A percentile compares a stretch with the other conserved stretches of the same genome.
phyloP scores from a whole-genome alignment of 2,888 invertebrate genomes.

The Epirrhoe tristata region DNA sequence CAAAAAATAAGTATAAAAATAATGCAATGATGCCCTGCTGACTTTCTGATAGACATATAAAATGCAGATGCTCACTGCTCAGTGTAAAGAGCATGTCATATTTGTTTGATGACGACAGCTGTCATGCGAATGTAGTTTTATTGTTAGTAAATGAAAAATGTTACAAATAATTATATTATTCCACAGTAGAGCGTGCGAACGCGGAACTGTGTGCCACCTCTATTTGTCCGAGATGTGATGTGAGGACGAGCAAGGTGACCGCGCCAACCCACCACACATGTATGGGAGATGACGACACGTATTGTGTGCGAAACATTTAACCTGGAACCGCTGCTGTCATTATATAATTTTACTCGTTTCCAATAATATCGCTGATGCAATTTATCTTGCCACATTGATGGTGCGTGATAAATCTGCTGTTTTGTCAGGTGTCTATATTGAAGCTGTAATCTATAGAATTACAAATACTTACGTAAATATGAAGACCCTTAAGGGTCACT shows the following conservation, averaged over 20 bases:
- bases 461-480: conserved; percentile 8
- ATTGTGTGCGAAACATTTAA: conserved; percentile 35
- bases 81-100: conserved; percentile 1
- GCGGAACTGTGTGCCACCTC: conserved; percentile 77
- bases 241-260: conserved; percentile 82
- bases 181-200: conserved; percentile 51
- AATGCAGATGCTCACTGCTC: not conserved
- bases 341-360: conserved; percentile 25
- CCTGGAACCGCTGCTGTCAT: conserved; percentile 28
- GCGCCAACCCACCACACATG: conserved; percentile 50
- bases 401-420: conserved; percentile 18
- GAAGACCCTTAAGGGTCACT: not conserved
- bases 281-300: conserved; percentile 44
- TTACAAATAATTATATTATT: conserved; percentile 29
- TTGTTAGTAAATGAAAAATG: conserved; percentile 18
- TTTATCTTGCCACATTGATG: conserved; percentile 19
- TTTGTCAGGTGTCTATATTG: conserved; percentile 15
- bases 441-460: conserved; percentile 5
- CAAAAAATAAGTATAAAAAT: not conserved
- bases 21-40: conserved; percentile 1
- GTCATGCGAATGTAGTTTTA: conserved; percentile 2
- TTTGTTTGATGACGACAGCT: conserved; percentile 1
- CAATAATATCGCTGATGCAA: conserved; percentile 29
- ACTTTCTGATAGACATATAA: not conserved
- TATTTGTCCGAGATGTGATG: conserved; percentile 78